Evolutionary conservation across 2,113 vertebrate genomes (phyloP).

Genomic region (Cinclus mexicanus): DNA sequence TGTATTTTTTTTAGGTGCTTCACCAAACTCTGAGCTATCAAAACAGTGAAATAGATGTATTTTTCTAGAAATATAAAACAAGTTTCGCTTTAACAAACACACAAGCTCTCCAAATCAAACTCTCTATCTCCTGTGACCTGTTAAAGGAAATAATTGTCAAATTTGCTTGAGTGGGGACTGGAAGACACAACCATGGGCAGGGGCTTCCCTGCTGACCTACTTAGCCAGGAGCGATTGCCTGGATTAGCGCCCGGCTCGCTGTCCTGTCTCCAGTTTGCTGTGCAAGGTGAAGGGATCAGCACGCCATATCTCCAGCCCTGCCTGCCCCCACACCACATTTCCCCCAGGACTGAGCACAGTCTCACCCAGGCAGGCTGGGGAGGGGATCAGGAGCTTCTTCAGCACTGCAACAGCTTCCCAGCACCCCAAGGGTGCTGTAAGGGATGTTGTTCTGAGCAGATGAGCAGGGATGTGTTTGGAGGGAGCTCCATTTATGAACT

Average conservation of each 20-base stretch:
- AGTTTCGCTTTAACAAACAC: neutral
- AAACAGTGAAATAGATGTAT: neutral
- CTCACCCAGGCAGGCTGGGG: neutral
- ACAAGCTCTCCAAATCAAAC: neutral
- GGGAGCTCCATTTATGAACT: neutral
- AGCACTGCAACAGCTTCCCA: accelerated
- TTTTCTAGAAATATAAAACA: neutral
- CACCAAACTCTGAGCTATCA: neutral
- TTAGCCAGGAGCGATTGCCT: accelerated
- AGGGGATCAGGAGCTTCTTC: neutral
- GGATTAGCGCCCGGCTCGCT: neutral
- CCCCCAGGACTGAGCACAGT: neutral
- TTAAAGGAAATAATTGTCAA: neutral
- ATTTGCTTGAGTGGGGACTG: neutral
- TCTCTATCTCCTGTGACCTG: neutral
- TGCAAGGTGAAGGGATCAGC: neutral
- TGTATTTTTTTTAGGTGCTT: neutral
- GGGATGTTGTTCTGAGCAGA: neutral
- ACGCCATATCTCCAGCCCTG: accelerated
- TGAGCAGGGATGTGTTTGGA: neutral
- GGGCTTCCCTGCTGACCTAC: neutral
- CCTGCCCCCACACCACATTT: neutral
- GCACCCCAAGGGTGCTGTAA: accelerated
- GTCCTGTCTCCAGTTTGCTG: neutral
- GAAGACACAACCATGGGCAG: neutral